These are phyloP conservation scores for Sporophila hypoxantha DNA, from an alignment of 2,113 vertebrate species.

Conservation along the genomic window DNA sequence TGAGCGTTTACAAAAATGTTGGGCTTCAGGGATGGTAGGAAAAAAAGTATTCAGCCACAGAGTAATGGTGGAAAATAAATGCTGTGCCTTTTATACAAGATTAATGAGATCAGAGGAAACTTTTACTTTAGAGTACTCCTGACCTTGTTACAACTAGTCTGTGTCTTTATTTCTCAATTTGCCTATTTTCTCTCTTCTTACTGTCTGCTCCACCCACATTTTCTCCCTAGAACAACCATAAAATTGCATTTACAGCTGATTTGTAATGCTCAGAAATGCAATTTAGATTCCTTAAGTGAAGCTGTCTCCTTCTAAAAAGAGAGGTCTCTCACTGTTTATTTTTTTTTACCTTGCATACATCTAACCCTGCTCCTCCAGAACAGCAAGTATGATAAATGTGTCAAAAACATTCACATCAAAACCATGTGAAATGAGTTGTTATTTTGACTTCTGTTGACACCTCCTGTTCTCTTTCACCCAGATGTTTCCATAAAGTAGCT, in stretches of 20 bases:
- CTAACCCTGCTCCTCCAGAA: not conserved
- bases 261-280: conserved; percentile 10
- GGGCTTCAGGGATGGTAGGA: not conserved
- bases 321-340: not conserved
- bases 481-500: conserved; percentile 14
- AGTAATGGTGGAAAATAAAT: not conserved
- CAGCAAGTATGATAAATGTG: not conserved
- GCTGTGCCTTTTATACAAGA: not conserved
- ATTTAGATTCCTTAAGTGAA: not conserved
- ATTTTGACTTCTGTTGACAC: conserved; percentile 30
- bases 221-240: conserved; percentile 14
- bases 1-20: not conserved
- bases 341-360: not conserved
- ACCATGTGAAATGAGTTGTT: not conserved
- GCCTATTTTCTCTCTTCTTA: conserved; percentile 11
- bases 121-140: not conserved
- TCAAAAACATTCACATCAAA: conserved; percentile 13
- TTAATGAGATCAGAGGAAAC: not conserved
- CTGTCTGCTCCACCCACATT: conserved; percentile 15
- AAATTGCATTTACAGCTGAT: conserved; percentile 40
- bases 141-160: not conserved
- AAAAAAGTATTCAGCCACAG: not conserved
- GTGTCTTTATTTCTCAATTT: conserved; percentile 24
- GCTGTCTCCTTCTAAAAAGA: not conserved
- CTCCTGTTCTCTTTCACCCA: conserved; percentile 1